Percentiles rank a stretch among this genome's conserved stretches.
Conservation (phyloP, 2,113 vertebrate species). For the Peromyscus polionotus region DNA sequence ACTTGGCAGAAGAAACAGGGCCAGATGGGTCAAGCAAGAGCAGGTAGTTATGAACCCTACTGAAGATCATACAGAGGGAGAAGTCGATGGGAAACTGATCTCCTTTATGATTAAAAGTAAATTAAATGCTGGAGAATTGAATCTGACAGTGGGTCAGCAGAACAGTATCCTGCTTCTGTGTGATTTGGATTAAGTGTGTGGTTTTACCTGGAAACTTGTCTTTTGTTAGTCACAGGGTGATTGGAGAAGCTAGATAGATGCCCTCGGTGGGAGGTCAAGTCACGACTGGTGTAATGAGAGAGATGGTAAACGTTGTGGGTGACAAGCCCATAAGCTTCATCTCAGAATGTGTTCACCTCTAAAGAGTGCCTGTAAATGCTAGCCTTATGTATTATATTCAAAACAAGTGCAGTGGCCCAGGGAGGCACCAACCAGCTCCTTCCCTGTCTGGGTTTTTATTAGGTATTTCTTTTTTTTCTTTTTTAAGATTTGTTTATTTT, state of each 20-base stretch:
- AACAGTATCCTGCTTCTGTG: not conserved
- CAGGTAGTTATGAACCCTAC: not conserved
- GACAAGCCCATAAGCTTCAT: not conserved
- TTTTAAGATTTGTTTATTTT: too few species aligned
- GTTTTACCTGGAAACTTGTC: not conserved
- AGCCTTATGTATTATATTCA: not conserved
- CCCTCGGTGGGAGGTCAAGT: not conserved
- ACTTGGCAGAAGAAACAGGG: not conserved
- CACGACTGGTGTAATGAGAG: not conserved
- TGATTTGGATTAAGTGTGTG: not conserved
- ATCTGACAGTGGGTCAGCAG: not conserved
- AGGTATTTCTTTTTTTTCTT: not conserved
- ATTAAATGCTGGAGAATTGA: not conserved
- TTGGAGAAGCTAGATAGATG: not conserved
- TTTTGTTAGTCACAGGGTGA: not conserved
- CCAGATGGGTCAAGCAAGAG: not conserved
- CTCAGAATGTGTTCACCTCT: not conserved
- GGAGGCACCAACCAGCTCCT: not conserved
- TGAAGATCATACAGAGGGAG: not conserved
- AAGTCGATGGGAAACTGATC: not conserved
- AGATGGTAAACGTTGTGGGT: not conserved
- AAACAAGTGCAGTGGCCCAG: not conserved
- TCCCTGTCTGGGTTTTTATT: not conserved
- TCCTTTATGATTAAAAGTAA: conserved; percentile 12
- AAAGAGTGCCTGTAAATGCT: not conserved